Evolutionary conservation across 2,113 vertebrate genomes (phyloP), one percentile per base, ranked within the genome.

Genomic region (Oncorhynchus mykiss): DNA sequence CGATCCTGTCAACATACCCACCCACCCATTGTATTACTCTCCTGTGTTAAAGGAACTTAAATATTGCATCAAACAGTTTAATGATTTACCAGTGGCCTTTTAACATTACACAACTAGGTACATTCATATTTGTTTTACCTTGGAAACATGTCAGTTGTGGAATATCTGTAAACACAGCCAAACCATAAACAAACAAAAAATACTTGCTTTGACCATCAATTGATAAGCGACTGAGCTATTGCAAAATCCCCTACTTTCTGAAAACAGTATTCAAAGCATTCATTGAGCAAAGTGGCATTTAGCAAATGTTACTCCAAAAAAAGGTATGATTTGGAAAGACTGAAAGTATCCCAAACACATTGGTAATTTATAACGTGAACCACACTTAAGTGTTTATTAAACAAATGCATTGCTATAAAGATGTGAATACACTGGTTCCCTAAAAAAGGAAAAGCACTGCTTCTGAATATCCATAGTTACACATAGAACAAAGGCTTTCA

Each of bases 371-470:
- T 22, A 22, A 62, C n/a, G 11, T 62, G 1, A 62, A 62, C 59
- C n/a, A 24, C n/a, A 62, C 24, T 1, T 22, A 20, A 60, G n/a
- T n/a, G 59, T n/a, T n/a, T n/a, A 60, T 16, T 9, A 62, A 62
- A 62, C n/a, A 62, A 62, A 24, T 22, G n/a, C 2, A 12, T 49
- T 74, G 27, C 13, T 25, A 29, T n/a, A 16, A 1, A 82, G 48
- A 4, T 48, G 69, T 76, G 62, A 18, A 81, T 51, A 67, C 64
- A 67, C 59, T 59, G 67, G 65, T 34, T 6, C 70, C 4, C 20
- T 20, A 57, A 14, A 20, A 57, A 57, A 57, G 51, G 39, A 11
- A 54, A 18, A 62, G 59, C n/a, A 62, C 18, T 62, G n/a, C n/a
- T 62, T 62, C 16, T 24, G 59, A 62, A 62, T 62, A 62, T 62